These are phyloP conservation scores for Cephus cinctus DNA, from an alignment of 1,140 invertebrate genomes.

Conservation along the genomic window DNA sequence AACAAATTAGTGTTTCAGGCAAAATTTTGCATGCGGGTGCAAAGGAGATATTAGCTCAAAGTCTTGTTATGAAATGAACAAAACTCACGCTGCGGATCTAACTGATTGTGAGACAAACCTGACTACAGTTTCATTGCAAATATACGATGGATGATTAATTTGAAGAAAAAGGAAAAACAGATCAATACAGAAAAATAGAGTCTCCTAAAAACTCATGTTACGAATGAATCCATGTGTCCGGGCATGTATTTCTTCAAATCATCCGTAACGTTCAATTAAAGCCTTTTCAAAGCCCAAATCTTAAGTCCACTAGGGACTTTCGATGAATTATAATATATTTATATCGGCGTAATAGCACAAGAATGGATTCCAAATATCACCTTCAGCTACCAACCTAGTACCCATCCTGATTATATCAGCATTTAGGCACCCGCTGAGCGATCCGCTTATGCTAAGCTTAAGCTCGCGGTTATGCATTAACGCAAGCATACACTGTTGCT, in stretches of 20 bases:
- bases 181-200: neutral
- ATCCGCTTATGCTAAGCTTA: slow-evolving; percentile 33
- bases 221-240: neutral
- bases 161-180: neutral
- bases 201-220: neutral
- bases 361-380: slow-evolving; percentile 17
- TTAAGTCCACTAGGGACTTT: neutral
- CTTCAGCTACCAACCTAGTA: slow-evolving; percentile 1
- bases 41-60: slow-evolving; percentile 21
- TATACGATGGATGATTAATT: slow-evolving; percentile 31
- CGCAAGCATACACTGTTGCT: slow-evolving; percentile 3
- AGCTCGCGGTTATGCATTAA: slow-evolving; percentile 12
- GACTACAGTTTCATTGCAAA: slow-evolving; percentile 42
- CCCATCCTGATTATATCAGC: slow-evolving; percentile 24
- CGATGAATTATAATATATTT: slow-evolving; percentile 22
- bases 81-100: slow-evolving; percentile 40
- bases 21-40: slow-evolving; percentile 24
- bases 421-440: slow-evolving; percentile 34
- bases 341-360: slow-evolving; percentile 8
- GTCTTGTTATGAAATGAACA: slow-evolving; percentile 29
- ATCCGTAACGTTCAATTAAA: neutral
- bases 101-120: slow-evolving; percentile 53
- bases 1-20: slow-evolving; percentile 35
- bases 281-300: neutral
- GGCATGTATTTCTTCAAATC: neutral